These are phyloP conservation scores for Pseudomyrmex concolor DNA, from an alignment of 1,140 invertebrate species.

Conservation along the genomic window DNA sequence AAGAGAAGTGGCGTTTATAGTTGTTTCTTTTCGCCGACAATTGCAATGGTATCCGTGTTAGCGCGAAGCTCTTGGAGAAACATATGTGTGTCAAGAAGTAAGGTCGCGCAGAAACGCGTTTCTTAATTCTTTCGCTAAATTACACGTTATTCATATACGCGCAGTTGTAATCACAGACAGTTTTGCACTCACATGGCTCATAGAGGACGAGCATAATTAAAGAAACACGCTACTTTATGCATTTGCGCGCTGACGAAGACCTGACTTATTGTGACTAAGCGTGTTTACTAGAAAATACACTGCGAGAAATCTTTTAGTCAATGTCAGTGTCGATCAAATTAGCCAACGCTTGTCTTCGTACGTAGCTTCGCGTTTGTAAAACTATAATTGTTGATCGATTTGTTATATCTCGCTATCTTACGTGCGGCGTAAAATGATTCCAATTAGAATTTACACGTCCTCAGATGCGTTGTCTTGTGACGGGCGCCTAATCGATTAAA, in stretches of 20 bases:
- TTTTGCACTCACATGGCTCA: slow-evolving; percentile 55
- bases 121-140: slow-evolving; percentile 68
- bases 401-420: too few species aligned
- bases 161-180: slow-evolving; percentile 53
- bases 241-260: slow-evolving; percentile 23
- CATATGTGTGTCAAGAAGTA: slow-evolving; percentile 57
- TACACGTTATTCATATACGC: slow-evolving; percentile 40
- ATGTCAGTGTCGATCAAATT: slow-evolving; percentile 29
- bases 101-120: slow-evolving; percentile 64
- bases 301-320: slow-evolving; percentile 14
- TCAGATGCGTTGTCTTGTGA: neutral
- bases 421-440: neutral
- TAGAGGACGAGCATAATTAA: slow-evolving; percentile 54
- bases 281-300: neutral
- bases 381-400: too few species aligned
- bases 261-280: slow-evolving; percentile 40
- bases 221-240: slow-evolving; percentile 49
- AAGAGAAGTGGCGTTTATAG: neutral
- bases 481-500: neutral
- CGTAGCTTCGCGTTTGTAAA: neutral
- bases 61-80: slow-evolving; percentile 18
- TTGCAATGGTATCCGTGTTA: slow-evolving; percentile 24
- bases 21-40: neutral
- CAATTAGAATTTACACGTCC: neutral
- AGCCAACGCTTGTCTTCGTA: neutral